A percentile compares a stretch with the other conserved stretches of the same genome.
These are phyloP conservation scores for Cliona cf. orientalis DNA, from an alignment of 37 sponge, comb jelly and placozoan species.

Conservation along the genomic window DNA sequence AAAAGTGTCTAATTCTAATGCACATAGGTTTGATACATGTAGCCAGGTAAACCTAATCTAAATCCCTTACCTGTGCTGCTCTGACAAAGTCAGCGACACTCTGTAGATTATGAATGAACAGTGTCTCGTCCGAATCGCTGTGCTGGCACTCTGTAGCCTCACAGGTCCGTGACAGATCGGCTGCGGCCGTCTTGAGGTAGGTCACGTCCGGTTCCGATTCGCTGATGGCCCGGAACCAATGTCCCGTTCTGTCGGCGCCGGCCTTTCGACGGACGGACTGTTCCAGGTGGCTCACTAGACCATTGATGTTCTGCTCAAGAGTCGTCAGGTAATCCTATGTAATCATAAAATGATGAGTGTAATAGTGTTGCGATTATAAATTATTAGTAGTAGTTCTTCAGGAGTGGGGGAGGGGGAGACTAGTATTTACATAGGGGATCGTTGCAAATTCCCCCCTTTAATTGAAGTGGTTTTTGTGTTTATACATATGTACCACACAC, in stretches of 20 bases:
- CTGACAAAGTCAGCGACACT: slow-evolving; percentile 71
- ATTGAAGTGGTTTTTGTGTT: neutral
- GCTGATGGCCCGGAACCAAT: slow-evolving; percentile 68
- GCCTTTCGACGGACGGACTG: slow-evolving; percentile 35
- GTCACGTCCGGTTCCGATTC: slow-evolving; percentile 58
- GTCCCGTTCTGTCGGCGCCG: slow-evolving; percentile 27
- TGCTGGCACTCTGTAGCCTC: slow-evolving; percentile 58
- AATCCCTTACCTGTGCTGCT: slow-evolving; percentile 50
- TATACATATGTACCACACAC: neutral
- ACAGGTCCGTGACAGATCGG: slow-evolving; percentile 64
- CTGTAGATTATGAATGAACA: slow-evolving; percentile 72
- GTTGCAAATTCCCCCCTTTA: neutral
- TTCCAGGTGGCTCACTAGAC: slow-evolving; percentile 53
- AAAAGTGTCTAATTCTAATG: neutral
- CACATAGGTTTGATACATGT: neutral
- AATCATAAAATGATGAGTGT: neutral
- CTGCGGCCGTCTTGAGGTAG: slow-evolving; percentile 65
- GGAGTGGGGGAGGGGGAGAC: slow-evolving; percentile 2
- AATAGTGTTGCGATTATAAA: neutral
- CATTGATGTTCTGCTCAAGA: slow-evolving; percentile 67
- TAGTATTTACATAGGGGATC: neutral
- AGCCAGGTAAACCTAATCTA: neutral
- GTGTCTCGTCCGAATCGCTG: slow-evolving; percentile 60
- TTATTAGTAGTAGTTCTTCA: neutral
- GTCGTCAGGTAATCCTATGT: slow-evolving; percentile 56